Evolutionary conservation across 2,888 invertebrate species (phyloP).

Genomic region (Eupithecia pulchellata): DNA sequence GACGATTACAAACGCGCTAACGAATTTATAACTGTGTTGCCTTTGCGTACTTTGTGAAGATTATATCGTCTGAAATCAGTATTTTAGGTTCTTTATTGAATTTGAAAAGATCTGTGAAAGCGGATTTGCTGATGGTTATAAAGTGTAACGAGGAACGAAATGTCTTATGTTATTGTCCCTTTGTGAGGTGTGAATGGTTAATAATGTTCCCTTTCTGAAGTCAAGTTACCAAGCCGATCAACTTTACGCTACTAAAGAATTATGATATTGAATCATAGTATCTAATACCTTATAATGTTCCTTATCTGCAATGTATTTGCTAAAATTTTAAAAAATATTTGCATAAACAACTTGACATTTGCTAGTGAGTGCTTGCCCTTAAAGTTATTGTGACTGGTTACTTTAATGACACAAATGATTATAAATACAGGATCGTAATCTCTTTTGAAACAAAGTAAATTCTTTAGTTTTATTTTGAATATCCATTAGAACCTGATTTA

Average conservation of each 20-base stretch:
- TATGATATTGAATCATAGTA: not conserved
- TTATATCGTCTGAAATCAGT: slow-evolving; percentile 76
- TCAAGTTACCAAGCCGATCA: not conserved
- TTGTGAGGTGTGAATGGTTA: slow-evolving; percentile 24
- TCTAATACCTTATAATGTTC: not conserved
- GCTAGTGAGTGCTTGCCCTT: too few relatives aligned
- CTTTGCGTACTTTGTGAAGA: slow-evolving; percentile 70
- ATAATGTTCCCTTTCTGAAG: slow-evolving; percentile 18
- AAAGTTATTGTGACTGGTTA: too few relatives aligned
- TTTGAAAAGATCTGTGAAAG: slow-evolving; percentile 69
- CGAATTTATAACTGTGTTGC: slow-evolving; percentile 80
- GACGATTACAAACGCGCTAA: slow-evolving; percentile 81
- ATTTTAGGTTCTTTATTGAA: slow-evolving; percentile 78
- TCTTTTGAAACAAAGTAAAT: too few relatives aligned
- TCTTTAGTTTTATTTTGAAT: too few relatives aligned
- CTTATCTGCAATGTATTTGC: not conserved
- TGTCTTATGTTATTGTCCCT: slow-evolving; percentile 42
- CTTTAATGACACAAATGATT: too few relatives aligned
- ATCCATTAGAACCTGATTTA: too few relatives aligned
- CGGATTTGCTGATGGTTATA: slow-evolving; percentile 69
- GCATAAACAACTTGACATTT: too few relatives aligned
- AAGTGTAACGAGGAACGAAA: slow-evolving; percentile 63
- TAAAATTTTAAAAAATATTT: too few relatives aligned
- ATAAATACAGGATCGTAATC: too few relatives aligned
- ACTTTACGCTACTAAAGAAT: not conserved